These are phyloP conservation scores for Tachypleus tridentatus DNA, from an alignment of 1,140 invertebrate species.

Conservation along the genomic window DNA sequence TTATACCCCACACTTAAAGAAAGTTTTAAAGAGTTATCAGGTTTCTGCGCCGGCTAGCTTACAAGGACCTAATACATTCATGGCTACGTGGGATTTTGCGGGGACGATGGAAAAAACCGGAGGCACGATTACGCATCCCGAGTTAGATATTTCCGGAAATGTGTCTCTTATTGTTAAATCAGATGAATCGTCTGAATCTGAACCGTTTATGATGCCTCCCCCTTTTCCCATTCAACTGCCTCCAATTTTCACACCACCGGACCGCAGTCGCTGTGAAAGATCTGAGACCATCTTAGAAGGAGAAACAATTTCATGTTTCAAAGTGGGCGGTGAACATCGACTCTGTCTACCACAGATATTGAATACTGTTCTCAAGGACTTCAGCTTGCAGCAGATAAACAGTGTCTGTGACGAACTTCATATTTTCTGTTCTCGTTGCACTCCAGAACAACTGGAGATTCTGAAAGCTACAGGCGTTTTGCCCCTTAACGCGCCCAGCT, in stretches of 20 bases:
- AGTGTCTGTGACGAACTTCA: conserved; percentile 82
- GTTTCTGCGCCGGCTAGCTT: no score
- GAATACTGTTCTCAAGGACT: conserved; percentile 78
- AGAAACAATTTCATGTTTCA: conserved; percentile 86
- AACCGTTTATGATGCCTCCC: conserved; percentile 28
- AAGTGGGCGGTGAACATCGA: conserved; percentile 85
- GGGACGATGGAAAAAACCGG: no score
- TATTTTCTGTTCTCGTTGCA: conserved; percentile 89
- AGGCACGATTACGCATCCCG: no score
- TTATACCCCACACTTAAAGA: no score
- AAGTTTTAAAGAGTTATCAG: no score
- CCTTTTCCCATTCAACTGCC: conserved; percentile 38
- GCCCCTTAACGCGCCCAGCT: conserved; percentile 65
- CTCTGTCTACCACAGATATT: conserved; percentile 90
- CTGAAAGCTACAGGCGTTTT: conserved; percentile 69
- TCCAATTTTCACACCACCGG: conserved; percentile 69
- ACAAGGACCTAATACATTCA: no score
- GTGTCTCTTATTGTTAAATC: no score
- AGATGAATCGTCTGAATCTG: conserved; percentile 13
- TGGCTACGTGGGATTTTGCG: no score
- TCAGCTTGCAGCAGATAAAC: conserved; percentile 81
- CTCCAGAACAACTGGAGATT: conserved; percentile 78
- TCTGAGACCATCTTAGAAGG: conserved; percentile 82
- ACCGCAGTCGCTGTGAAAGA: conserved; percentile 60
- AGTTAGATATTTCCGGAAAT: no score